These are phyloP conservation scores for Tiaroga cobitis DNA, from an alignment of 2,797 vertebrate species.

Conservation along the genomic window DNA sequence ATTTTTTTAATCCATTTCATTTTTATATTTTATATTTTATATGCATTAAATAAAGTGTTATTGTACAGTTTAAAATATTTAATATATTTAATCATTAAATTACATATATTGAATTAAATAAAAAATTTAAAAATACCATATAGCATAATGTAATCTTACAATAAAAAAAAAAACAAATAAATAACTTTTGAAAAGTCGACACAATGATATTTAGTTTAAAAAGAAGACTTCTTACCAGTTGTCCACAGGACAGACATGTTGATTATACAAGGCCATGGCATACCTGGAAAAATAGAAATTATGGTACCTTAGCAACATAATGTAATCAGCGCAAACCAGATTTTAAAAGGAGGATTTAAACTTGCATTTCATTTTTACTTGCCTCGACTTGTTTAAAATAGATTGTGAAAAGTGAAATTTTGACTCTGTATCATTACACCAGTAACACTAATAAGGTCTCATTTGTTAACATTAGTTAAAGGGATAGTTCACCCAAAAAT, in stretches of 20 bases:
- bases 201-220: neutral
- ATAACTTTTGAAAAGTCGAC: neutral
- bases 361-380: neutral
- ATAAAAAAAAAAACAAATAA: neutral
- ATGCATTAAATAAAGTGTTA: neutral
- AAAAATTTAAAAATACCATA: neutral
- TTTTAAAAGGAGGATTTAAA: neutral
- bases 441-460: neutral
- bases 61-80: neutral
- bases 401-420: neutral
- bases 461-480: neutral
- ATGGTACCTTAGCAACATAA: conserved; percentile 18
- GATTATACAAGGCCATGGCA: conserved; percentile 84
- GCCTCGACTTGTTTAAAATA: neutral
- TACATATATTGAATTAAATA: neutral
- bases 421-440: neutral
- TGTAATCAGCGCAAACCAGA: neutral
- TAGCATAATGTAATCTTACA: neutral
- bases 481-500: neutral
- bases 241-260: conserved; percentile 84
- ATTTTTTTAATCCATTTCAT: neutral
- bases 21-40: neutral
- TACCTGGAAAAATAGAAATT: conserved; percentile 70
- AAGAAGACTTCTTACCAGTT: conserved; percentile 74
- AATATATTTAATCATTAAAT: neutral